phyloP scores from a whole-genome alignment of 2,113 vertebrate species.

The Gambusia affinis region DNA sequence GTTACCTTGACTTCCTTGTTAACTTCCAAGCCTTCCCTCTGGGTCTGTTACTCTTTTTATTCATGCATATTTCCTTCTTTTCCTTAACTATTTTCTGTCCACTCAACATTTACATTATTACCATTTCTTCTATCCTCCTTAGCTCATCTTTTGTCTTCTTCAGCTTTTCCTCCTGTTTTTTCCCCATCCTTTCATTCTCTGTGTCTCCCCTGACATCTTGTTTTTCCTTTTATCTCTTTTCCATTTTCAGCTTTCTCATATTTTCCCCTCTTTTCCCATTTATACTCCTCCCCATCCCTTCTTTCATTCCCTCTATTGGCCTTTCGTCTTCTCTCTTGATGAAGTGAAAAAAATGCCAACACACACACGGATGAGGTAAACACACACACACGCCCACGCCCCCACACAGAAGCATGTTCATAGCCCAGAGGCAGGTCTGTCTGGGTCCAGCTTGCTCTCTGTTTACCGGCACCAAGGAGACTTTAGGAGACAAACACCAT shows the following conservation, averaged over 20 bases:
- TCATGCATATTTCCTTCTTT: not conserved
- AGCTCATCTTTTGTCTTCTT: not conserved
- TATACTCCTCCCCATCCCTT: not conserved
- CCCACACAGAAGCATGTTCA: conserved; percentile 30
- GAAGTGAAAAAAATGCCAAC: conserved; percentile 19
- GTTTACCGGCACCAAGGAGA: conserved; percentile 72
- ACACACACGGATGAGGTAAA: conserved; percentile 6
- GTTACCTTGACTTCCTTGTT: too few relatives aligned
- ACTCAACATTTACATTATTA: conserved; percentile 4
- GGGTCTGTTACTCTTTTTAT: not conserved
- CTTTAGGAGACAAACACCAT: conserved; percentile 81
- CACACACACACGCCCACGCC: not conserved
- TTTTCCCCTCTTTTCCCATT: not conserved
- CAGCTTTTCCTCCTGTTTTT: not conserved
- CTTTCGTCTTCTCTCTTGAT: not conserved
- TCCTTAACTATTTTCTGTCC: not conserved
- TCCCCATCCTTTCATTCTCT: not conserved
- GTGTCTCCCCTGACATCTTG: not conserved
- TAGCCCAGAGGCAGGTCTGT: conserved; percentile 56
- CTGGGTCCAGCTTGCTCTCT: conserved; percentile 47
- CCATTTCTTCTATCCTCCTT: not conserved
- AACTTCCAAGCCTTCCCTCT: too few relatives aligned
- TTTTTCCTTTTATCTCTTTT: not conserved
- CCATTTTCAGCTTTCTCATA: not conserved
- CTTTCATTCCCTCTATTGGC: not conserved